Evolutionary conservation across 1,140 invertebrate genomes (phyloP).

Genomic region (Diachasmimorpha longicaudata): DNA sequence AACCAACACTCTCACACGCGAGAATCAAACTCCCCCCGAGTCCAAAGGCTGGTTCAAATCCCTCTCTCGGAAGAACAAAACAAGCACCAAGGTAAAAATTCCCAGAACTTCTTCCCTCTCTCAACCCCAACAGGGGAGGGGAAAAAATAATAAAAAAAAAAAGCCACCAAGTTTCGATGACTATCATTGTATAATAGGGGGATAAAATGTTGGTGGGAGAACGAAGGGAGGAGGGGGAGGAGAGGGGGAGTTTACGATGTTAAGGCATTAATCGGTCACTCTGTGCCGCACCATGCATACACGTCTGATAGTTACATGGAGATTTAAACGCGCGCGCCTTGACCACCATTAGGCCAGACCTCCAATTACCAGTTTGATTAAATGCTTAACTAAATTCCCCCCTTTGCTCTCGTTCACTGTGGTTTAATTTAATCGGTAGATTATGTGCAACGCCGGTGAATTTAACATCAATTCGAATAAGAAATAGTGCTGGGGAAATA

Average conservation of each 20-base stretch:
- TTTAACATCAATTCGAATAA: conserved; percentile 25
- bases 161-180: neutral
- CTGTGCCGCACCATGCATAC: conserved; percentile 6
- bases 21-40: conserved; percentile 51
- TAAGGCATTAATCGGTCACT: conserved; percentile 49
- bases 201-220: neutral
- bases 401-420: conserved; percentile 42
- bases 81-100: conserved; percentile 58
- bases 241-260: neutral
- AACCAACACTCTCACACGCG: conserved; percentile 50
- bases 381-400: conserved; percentile 59
- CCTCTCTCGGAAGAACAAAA: conserved; percentile 66
- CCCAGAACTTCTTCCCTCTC: neutral
- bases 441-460: conserved; percentile 44
- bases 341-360: conserved; percentile 54
- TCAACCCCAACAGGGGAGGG: too few species aligned
- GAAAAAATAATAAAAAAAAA: neutral
- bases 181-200: conserved; percentile 6
- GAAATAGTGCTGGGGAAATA: neutral
- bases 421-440: conserved; percentile 61
- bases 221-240: neutral
- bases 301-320: conserved; percentile 1
- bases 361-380: conserved; percentile 61
- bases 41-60: conserved; percentile 72
- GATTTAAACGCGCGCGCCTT: conserved; percentile 30